Base-by-base conservation (phyloP, 2,888 invertebrate species). In the Tineola bisselliella region DNA sequence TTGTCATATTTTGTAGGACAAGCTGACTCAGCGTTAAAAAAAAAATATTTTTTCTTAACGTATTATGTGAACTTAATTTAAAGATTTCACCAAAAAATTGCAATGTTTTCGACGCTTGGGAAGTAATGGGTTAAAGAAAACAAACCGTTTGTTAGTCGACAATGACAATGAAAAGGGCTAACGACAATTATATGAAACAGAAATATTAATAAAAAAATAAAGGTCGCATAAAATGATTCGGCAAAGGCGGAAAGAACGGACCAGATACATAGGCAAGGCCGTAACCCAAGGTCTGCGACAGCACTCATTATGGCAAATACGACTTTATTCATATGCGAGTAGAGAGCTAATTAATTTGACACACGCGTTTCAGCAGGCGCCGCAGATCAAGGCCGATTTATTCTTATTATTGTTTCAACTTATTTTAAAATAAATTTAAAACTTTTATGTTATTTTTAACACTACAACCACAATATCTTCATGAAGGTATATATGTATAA, bases 191-290 rank as follows among this genome's bases (percentile, higher is more conserved):
- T n/a, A 43, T 43, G 8, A 8, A 48, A 48, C 13, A 48, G 10
- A 17, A 17, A 13, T 48, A 13, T 48, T 48, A 48, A 48, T 48
- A 48, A 43, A 43, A 43, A n/a, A 8, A 43, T 13, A 43, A 48
- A 48, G 48, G 48, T 48, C 48, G 10, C 48, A 15, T 10, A 17
- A 48, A 17, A 5, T 17, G 48, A 48, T 48, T 48, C 48, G 48
- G 48, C 17, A 78, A 83, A 87, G 84, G 84, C 86, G 86, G 86
- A 87, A 87, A 84, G 84, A 86, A 76, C 81, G 82, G 73, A 44
- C 76, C 77, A 80, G 81, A 82, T 80, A 81, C 8, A 25, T 76
- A 76, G 68, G 71, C 86, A 82, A 86, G 86, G 86, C 81, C 83
- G 81, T 64, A 63, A 74, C 64, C 71, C 84, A 84, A 86, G 86